phyloP scores from a whole-genome alignment of 2,113 vertebrate genomes.

The Myiozetetes cayanensis region DNA sequence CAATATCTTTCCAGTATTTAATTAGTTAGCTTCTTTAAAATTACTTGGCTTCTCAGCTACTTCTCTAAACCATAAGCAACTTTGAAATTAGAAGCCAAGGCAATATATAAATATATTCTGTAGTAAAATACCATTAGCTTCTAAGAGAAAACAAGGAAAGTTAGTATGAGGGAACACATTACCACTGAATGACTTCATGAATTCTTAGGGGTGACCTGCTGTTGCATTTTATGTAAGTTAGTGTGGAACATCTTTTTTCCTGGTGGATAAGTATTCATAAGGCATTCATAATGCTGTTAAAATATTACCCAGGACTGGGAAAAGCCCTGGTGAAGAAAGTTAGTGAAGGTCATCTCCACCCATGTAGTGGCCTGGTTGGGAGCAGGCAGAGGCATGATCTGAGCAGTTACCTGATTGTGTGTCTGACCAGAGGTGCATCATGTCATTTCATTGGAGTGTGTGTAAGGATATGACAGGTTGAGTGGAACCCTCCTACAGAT shows the following conservation, averaged over 20 bases:
- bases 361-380: background rate
- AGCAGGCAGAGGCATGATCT: background rate
- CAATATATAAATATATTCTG: background rate
- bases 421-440: background rate
- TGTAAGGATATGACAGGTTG: too few species aligned
- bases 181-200: background rate
- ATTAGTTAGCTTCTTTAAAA: background rate
- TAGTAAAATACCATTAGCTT: background rate
- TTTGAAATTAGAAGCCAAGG: background rate
- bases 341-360: background rate
- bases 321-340: background rate
- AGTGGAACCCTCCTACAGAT: background rate
- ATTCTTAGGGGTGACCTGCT: background rate
- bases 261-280: background rate
- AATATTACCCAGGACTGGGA: background rate
- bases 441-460: background rate
- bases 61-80: background rate
- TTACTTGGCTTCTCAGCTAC: background rate
- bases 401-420: background rate
- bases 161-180: background rate
- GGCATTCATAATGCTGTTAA: background rate
- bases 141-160: background rate
- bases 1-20: background rate
- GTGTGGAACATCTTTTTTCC: background rate
- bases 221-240: background rate